phyloP scores from a whole-genome alignment of 2,888 invertebrate species.

The Pasiphila rectangulata region DNA sequence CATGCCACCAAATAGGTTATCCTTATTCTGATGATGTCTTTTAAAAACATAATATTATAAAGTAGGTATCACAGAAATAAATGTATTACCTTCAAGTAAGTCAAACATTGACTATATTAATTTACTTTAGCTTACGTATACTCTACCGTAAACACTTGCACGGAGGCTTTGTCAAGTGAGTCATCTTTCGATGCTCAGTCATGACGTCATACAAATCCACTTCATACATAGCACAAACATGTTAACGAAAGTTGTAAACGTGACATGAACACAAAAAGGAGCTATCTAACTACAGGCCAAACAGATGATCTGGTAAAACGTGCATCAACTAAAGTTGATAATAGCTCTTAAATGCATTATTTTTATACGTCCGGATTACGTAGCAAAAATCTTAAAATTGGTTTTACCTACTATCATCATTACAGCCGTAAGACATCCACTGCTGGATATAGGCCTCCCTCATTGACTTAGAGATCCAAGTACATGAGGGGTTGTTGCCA shows the following conservation, averaged over 20 bases:
- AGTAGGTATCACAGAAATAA: too few species aligned
- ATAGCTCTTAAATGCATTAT: not conserved
- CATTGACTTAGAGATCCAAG: too few species aligned
- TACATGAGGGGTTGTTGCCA: too few species aligned
- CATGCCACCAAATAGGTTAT: too few species aligned
- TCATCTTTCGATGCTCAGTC: constrained; percentile 20
- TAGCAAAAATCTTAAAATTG: not conserved
- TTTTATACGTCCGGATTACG: not conserved
- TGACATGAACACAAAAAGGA: constrained; percentile 23
- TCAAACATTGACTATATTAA: constrained; percentile 2
- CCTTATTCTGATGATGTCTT: too few species aligned
- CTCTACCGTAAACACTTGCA: not conserved
- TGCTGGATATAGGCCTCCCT: too few species aligned
- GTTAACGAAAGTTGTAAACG: constrained; percentile 24
- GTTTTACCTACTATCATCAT: too few species aligned
- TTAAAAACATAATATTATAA: too few species aligned
- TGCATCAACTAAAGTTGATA: constrained; percentile 1
- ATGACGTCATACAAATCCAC: too few species aligned
- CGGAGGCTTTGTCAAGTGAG: constrained; percentile 12
- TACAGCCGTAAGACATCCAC: too few species aligned
- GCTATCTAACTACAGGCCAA: constrained; percentile 15
- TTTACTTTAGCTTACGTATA: constrained; percentile 1
- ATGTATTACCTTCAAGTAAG: too few species aligned
- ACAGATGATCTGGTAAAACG: constrained; percentile 5
- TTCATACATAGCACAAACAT: constrained; percentile 21